Evolutionary conservation across 2,888 invertebrate genomes (phyloP), one percentile per base, ranked within the genome.

Genomic region (Spodoptera exigua): DNA sequence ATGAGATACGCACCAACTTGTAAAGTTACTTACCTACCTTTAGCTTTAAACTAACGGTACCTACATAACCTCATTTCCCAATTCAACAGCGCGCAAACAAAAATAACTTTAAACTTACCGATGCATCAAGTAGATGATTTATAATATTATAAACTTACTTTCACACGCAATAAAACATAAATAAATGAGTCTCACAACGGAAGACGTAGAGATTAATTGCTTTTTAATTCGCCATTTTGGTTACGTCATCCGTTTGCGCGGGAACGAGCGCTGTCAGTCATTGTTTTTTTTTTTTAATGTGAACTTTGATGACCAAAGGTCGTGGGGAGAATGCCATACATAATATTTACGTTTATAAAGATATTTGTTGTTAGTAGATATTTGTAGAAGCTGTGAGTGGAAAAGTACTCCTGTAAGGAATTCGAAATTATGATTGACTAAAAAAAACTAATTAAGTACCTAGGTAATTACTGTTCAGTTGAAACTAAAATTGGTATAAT

Each of bases 141-240:
- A 89, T 89, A 82, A 79, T 84, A 85, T 27, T 83, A 82, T 86
- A 81, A 88, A 86, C 81, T 80, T 62, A 68, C 83, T 85, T 89
- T 89, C 89, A 86, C 88, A 89, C 88, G 88, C 83, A 87, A 85
- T 84, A 83, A 88, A 85, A 88, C 79, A 86, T 87, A 86, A 87
- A 82, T 59, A 73, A 78, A 74, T 63, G 64, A 67, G 60, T 78
- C 76, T 69, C 63, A 61, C 57, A 83, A 81, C 88, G 87, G 85
- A 89, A 85, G 85, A 84, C 62, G 84, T 70, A 44, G 76, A 81
- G 82, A 90, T 90, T 91, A 91, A 91, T 91, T 90, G 87, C 89
- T 85, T 90, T 91, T 90, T 90, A 91, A 91, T 91, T 88, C 89
- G 89, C 90, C 87, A 91, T 90, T 89, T 90, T 85, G 68, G 84